phyloP scores from a whole-genome alignment of 2,797 vertebrate species.

The Syngnathus acus region DNA sequence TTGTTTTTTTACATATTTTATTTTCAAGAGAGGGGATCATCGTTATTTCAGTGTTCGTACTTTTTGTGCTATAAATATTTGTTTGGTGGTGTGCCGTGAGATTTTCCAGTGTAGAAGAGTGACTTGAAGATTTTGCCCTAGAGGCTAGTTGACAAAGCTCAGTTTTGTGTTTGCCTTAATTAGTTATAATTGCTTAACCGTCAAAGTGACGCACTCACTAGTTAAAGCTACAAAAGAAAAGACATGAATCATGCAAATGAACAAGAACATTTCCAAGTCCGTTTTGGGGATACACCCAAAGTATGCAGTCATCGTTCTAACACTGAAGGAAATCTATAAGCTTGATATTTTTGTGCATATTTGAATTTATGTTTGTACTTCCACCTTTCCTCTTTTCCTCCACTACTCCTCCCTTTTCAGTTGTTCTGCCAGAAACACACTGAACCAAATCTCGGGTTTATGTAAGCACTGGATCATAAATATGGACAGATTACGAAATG shows the following conservation, averaged over 20 bases:
- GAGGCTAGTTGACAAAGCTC: too few species aligned
- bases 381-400: constrained; percentile 13
- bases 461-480: constrained; percentile 62
- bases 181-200: not conserved
- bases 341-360: too few species aligned
- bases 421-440: constrained; percentile 50
- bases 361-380: not conserved
- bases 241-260: not conserved
- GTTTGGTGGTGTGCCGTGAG: too few species aligned
- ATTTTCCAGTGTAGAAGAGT: too few species aligned
- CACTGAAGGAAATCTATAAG: not conserved
- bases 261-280: not conserved
- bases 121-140: too few species aligned
- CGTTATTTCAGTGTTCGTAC: too few species aligned
- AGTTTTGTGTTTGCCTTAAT: not conserved
- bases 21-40: too few species aligned
- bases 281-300: not conserved
- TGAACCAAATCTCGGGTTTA: constrained; percentile 64
- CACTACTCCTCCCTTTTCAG: not conserved
- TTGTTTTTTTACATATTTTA: too few species aligned
- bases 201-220: not conserved
- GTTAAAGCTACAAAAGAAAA: not conserved
- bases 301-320: not conserved
- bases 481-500: constrained; percentile 61
- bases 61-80: too few species aligned